These are phyloP conservation scores for Philhelius pedissequus DNA, from an alignment of 2,888 invertebrate genomes.

Conservation along the genomic window DNA sequence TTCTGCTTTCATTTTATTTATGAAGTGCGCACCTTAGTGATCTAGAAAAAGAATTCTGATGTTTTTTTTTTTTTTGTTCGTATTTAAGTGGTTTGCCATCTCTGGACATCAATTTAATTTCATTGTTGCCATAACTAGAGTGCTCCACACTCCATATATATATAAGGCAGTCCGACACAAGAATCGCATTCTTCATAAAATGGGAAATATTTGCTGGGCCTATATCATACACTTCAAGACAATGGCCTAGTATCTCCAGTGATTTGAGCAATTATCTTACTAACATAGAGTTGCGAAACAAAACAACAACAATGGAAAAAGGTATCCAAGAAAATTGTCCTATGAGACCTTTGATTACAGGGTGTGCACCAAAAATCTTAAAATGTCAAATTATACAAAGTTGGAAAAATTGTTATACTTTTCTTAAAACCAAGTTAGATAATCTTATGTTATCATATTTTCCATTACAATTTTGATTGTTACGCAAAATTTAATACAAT, in stretches of 20 bases:
- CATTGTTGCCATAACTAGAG: conserved; percentile 61
- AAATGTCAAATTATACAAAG: too few relatives aligned
- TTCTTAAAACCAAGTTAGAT: too few relatives aligned
- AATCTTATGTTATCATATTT: too few relatives aligned
- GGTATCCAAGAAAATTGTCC: not conserved
- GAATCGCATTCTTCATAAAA: conserved; percentile 62
- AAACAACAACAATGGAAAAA: not conserved
- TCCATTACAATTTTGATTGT: too few relatives aligned
- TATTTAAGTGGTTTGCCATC: conserved; percentile 20
- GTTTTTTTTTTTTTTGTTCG: not conserved
- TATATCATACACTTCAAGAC: conserved; percentile 40
- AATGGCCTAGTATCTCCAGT: conserved; percentile 56
- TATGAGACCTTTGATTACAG: not conserved
- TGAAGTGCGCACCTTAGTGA: conserved; percentile 62
- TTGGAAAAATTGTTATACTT: too few relatives aligned
- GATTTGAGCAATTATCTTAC: conserved; percentile 59
- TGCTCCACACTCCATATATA: conserved; percentile 52
- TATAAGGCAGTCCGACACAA: conserved; percentile 33
- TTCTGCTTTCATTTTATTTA: conserved; percentile 32
- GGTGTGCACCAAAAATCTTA: not conserved
- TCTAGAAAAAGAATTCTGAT: conserved; percentile 60
- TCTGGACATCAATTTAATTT: conserved; percentile 49
- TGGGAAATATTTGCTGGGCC: conserved; percentile 60
- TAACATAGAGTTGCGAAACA: not conserved
- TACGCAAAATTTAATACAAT: too few relatives aligned